phyloP scores from a whole-genome alignment of 2,888 invertebrate genomes.

The Harmothoe impar region DNA sequence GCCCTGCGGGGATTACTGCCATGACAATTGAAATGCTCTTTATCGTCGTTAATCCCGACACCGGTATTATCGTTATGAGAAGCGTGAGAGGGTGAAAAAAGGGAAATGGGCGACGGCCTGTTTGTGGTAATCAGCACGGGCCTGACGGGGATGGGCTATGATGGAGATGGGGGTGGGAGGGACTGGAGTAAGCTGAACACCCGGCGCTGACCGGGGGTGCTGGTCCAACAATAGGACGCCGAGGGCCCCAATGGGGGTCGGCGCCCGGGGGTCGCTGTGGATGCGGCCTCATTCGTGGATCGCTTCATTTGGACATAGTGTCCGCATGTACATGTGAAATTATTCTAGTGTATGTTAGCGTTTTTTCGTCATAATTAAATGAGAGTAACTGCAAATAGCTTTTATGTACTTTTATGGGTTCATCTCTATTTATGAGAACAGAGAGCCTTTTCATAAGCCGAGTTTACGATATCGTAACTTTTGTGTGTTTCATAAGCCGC shows the following conservation, averaged over 20 bases:
- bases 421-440: too few relatives aligned
- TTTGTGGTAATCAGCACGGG: not conserved
- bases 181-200: not conserved
- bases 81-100: not conserved
- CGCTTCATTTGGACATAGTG: too few relatives aligned
- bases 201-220: too few relatives aligned
- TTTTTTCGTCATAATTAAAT: too few relatives aligned
- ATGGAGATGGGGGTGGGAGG: slow-evolving; percentile 15
- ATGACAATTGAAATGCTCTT: slow-evolving; percentile 52
- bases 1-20: slow-evolving; percentile 28
- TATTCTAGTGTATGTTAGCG: too few relatives aligned
- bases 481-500: too few relatives aligned
- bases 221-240: not conserved
- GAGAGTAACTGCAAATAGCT: too few relatives aligned
- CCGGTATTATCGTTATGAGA: slow-evolving; percentile 40
- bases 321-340: too few relatives aligned
- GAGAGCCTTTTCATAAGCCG: too few relatives aligned
- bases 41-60: slow-evolving; percentile 57
- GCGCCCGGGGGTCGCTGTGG: not conserved
- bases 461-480: too few relatives aligned
- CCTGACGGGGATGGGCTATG: not conserved
- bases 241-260: not conserved
- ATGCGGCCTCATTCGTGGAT: not conserved
- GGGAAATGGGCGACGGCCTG: slow-evolving; percentile 21
- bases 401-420: too few relatives aligned